Evolutionary conservation across 2,888 invertebrate genomes (phyloP), one percentile per base, ranked within the genome.

Genomic region (Desoria tigrina): DNA sequence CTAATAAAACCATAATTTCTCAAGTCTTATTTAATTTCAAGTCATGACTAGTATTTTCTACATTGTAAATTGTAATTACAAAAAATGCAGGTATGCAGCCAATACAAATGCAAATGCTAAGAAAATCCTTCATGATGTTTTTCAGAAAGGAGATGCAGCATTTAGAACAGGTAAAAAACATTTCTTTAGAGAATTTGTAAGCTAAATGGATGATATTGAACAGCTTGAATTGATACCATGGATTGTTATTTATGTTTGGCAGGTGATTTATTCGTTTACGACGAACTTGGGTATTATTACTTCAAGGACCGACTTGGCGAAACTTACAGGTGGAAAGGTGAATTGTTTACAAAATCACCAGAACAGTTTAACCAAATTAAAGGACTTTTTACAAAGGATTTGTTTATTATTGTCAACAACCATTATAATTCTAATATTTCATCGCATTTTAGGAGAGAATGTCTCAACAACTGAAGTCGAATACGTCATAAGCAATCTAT

Each of bases 401-500:
- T n/a, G n/a, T n/a, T n/a, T n/a, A n/a, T n/a, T n/a, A n/a, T n/a
- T n/a, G n/a, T n/a, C n/a, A n/a, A n/a, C n/a, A n/a, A n/a, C n/a
- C n/a, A n/a, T n/a, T n/a, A n/a, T n/a, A n/a, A n/a, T n/a, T n/a
- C n/a, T n/a, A n/a, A n/a, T n/a, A n/a, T n/a, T n/a, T n/a, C n/a
- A n/a, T n/a, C n/a, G n/a, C n/a, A 26, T 23, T 32, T 6, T 11
- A 79, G 98, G 99, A 16, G 99, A 99, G 83, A 99, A 99, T 81
- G 97, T 99, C 2, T 95, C 95, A 49, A 98, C 99, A 1, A 90
- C 93, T 1, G 99, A 99, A 82, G 90, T 99, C 14, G 98, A 99
- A 82, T 93, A 89, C 7, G 88, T 92, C 74, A 85, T 97, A 53
- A 94, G 93, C 76, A 90, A 90, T 78, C 82, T 90, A 51, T 84